These are phyloP conservation scores for Sinocyclocheilus maitianheensis DNA, from an alignment of 2,113 vertebrate species.

Conservation along the genomic window DNA sequence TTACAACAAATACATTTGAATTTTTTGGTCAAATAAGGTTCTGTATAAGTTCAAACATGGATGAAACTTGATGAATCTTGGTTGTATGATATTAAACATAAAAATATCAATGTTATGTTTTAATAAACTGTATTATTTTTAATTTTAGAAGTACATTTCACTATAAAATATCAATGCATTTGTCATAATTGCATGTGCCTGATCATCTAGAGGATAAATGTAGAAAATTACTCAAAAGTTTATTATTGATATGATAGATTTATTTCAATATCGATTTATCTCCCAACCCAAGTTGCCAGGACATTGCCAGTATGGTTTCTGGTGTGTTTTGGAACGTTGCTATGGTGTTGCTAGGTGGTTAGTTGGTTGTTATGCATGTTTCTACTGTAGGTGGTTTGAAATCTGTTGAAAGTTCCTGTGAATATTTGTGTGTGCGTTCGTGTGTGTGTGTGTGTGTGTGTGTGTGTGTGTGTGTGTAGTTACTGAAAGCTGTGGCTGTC, in stretches of 20 bases:
- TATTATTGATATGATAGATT: background rate
- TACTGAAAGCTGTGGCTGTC: constrained; percentile 31
- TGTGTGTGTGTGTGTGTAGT: background rate
- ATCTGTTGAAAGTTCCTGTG: background rate
- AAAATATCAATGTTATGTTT: too few relatives aligned
- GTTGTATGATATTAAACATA: background rate
- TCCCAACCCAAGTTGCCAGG: background rate
- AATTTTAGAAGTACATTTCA: background rate
- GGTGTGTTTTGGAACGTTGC: background rate
- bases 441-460: background rate
- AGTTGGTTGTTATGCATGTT: background rate
- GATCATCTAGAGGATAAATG: background rate
- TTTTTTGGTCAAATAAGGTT: background rate
- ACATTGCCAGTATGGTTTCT: background rate
- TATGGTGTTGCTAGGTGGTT: background rate
- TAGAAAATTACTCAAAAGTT: background rate
- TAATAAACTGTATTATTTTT: background rate
- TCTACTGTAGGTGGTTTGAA: too few relatives aligned
- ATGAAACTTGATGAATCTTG: background rate
- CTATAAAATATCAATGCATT: background rate
- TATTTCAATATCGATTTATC: background rate
- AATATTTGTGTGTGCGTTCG: background rate
- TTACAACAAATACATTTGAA: background rate
- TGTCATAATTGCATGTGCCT: background rate
- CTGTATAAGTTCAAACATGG: background rate